Percentiles rank a stretch among this genome's conserved stretches.
Evolutionary conservation across 35 echinoderm and acorn worm genomes (phyloP).

Genomic region (Heliocidaris erythrogramma): DNA sequence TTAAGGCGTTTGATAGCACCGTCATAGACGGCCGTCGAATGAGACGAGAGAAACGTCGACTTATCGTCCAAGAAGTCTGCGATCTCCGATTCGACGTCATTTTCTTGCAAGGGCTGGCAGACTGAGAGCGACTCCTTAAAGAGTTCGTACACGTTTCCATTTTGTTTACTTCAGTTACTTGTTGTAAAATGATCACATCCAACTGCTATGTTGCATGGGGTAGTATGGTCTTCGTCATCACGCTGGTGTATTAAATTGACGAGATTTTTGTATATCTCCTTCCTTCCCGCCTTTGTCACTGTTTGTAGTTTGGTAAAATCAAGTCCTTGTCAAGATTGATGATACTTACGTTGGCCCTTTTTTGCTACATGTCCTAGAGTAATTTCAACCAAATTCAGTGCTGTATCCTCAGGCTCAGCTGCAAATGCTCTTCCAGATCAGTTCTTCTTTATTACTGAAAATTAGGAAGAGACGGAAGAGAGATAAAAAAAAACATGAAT

Average conservation of each 20-base stretch:
- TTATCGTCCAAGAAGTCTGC: background rate
- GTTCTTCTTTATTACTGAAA: background rate
- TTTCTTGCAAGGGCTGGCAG: constrained; percentile 9
- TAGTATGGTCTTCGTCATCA: background rate
- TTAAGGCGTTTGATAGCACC: constrained; percentile 16
- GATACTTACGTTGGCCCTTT: background rate
- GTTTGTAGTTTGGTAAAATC: background rate
- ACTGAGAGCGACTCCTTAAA: background rate
- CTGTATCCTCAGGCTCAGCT: background rate
- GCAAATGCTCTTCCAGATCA: background rate
- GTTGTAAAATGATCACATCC: background rate
- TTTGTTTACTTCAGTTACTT: background rate
- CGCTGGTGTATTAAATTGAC: background rate
- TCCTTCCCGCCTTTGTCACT: background rate
- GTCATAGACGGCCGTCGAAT: background rate
- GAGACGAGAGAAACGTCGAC: background rate
- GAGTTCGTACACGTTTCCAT: background rate
- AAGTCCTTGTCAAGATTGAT: background rate
- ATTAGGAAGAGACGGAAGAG: background rate
- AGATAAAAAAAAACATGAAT: background rate
- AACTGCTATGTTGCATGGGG: background rate
- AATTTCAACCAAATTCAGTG: background rate
- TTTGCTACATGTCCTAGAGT: background rate
- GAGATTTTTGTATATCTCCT: background rate
- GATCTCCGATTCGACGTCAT: background rate